Base-by-base conservation (phyloP, 1,140 invertebrate species). In the Ceratitis capitata region DNA sequence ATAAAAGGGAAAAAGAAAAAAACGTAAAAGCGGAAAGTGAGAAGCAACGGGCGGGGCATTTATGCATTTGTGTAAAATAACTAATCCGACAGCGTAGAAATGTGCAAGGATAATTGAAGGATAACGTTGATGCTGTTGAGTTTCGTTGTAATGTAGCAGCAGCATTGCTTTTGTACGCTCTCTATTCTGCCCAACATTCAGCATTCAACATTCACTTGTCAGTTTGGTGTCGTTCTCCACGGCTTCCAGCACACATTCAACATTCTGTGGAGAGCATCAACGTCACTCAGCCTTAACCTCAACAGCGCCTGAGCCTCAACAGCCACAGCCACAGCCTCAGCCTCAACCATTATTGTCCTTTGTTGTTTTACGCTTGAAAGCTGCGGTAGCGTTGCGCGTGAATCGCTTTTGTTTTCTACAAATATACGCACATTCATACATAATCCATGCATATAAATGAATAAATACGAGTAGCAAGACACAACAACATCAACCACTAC, bases 41-140 rank as follows among this genome's bases (percentile, higher is more conserved):
- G n/a, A n/a, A n/a, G 39, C 9, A 69, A 69, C 64, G 23, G 35
- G n/a, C 26, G 29, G 6, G 35, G n/a, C 26, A 14, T 2, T 6
- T 19, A 58, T 74, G 64, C 35, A 42, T 74, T 74, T 74, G 64
- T 74, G 64, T 42, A 74, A 74, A 32, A 14, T 39, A 45, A 78
- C 39, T 78, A 78, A 78, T 45, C 69, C 39, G 39, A 35, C 64
- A 39, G 32, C 32, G 64, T 16, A n/a, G 39, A 42, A 45, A 78
- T 45, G n/a, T 42, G 16, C 69, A 78, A 78, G 69, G 69, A 78
- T 78, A 78, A 78, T 78, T 78, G 69, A 78, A 74, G 39, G 39
- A 74, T 74, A 74, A 74, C 39, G n/a, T 39, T 74, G 64, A 2
- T 74, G 64, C 29, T n/a, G 32, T 19, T 42, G 10, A 23, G 19